phyloP scores from a whole-genome alignment of 2,797 vertebrate genomes.

The Pseudopleuronectes americanus region DNA sequence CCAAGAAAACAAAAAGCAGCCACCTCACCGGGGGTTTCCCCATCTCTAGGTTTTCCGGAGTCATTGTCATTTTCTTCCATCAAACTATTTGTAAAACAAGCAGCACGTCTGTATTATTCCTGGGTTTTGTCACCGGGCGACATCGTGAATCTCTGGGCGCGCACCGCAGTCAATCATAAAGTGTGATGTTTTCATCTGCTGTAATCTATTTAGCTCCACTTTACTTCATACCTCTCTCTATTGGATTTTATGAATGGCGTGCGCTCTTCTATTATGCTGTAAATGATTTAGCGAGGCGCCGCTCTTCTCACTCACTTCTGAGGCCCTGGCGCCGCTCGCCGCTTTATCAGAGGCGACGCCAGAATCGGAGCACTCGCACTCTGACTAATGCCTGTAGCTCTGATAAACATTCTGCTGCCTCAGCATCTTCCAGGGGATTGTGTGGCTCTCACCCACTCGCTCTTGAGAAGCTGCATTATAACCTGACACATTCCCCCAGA shows the following conservation, averaged over 20 bases:
- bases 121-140: constrained; percentile 21
- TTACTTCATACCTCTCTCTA: constrained; percentile 62
- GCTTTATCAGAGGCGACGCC: constrained; percentile 74
- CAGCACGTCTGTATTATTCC: constrained; percentile 40
- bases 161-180: constrained; percentile 58
- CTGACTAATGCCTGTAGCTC: constrained; percentile 78
- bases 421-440: constrained; percentile 79
- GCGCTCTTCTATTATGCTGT: constrained; percentile 61
- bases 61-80: constrained; percentile 33
- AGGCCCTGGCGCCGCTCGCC: constrained; percentile 52
- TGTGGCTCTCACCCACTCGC: constrained; percentile 66
- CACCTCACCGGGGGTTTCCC: background rate
- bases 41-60: constrained; percentile 9
- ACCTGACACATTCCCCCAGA: constrained; percentile 69
- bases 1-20: background rate
- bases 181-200: constrained; percentile 68
- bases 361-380: constrained; percentile 67
- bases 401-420: constrained; percentile 83
- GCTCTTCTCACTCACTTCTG: constrained; percentile 46
- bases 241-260: constrained; percentile 70
- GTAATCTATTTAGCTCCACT: constrained; percentile 74
- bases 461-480: constrained; percentile 73
- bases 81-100: constrained; percentile 49
- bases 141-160: constrained; percentile 48
- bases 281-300: constrained; percentile 70